Conservation (phyloP, 1,140 invertebrate species). For the Cotesia glomerata region DNA sequence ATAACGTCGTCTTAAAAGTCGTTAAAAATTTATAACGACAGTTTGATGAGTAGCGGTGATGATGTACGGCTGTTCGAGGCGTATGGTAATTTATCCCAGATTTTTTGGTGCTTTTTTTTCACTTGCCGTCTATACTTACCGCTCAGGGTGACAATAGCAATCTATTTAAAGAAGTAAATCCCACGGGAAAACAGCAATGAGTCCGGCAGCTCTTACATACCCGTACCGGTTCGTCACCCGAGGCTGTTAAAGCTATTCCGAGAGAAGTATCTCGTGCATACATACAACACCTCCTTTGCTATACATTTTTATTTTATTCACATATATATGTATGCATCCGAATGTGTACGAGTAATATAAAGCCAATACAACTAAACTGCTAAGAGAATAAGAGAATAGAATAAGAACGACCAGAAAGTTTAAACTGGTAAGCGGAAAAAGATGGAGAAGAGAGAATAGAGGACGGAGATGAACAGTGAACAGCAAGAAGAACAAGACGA, state of each 20-base stretch:
- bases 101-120: background rate
- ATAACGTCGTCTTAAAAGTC: too few species aligned
- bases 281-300: background rate
- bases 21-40: too few species aligned
- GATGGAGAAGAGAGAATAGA: background rate
- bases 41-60: too few species aligned
- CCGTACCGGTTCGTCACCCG: constrained; percentile 6
- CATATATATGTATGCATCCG: background rate
- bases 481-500: background rate
- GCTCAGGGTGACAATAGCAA: constrained; percentile 14
- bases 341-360: background rate
- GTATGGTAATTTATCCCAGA: too few species aligned
- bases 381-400: background rate
- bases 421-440: background rate
- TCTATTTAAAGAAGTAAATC: constrained; percentile 12
- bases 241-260: constrained; percentile 22
- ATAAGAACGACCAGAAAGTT: background rate
- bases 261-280: constrained; percentile 18
- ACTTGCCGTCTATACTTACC: background rate
- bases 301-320: background rate
- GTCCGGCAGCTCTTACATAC: constrained; percentile 9
- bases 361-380: background rate
- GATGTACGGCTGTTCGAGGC: too few species aligned
- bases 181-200: constrained; percentile 4
- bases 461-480: background rate